These are phyloP conservation scores for Phytoseiulus persimilis DNA, from an alignment of 2,888 invertebrate genomes.

Conservation along the genomic window DNA sequence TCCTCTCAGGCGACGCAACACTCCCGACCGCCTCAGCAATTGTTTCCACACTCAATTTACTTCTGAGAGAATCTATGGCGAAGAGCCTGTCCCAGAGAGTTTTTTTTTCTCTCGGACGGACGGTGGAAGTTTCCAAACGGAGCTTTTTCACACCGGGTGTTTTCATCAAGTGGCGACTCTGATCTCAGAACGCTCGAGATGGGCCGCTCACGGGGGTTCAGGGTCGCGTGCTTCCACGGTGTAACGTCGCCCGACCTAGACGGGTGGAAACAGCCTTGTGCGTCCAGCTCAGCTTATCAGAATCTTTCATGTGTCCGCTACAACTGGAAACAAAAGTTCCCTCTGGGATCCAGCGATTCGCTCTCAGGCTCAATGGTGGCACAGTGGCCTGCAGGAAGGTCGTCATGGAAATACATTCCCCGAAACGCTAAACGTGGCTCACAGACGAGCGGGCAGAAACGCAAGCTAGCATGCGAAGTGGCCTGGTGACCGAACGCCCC, in stretches of 20 bases:
- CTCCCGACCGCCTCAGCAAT: too few species aligned
- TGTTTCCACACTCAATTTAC: too few species aligned
- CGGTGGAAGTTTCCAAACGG: too few species aligned
- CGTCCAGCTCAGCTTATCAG: neutral
- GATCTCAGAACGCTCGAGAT: too few species aligned
- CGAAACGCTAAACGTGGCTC: neutral
- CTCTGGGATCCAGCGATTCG: neutral
- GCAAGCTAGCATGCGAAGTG: neutral
- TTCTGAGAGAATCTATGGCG: too few species aligned
- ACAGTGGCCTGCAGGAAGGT: neutral
- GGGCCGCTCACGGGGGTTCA: too few species aligned
- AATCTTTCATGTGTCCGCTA: neutral
- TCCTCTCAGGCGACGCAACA: too few species aligned
- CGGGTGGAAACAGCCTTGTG: neutral
- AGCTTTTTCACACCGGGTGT: too few species aligned
- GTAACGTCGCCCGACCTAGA: neutral
- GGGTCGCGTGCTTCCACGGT: too few species aligned
- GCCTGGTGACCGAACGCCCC: neutral
- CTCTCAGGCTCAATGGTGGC: neutral
- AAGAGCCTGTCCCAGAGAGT: too few species aligned
- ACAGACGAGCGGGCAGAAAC: neutral
- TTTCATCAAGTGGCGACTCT: too few species aligned
- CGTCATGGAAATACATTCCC: neutral
- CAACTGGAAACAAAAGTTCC: constrained; percentile 5
- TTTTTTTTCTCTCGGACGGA: too few species aligned